Conservation (phyloP, 1,140 invertebrate species). For the Bilobella aurantiaca region DNA sequence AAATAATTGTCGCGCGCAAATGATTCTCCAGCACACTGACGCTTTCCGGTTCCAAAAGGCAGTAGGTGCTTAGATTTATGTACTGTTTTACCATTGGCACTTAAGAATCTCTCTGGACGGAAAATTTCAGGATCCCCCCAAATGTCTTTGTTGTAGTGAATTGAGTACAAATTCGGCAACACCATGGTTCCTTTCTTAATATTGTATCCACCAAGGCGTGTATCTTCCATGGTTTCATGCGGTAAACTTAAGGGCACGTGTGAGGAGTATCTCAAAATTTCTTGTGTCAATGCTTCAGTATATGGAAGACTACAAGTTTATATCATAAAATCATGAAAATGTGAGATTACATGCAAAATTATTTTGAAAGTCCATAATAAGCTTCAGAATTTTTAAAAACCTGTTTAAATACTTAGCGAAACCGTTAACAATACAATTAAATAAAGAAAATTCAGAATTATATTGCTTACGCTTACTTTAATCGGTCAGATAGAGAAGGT, state of each 20-base stretch:
- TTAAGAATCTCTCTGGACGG: conserved; percentile 43
- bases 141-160: conserved; percentile 38
- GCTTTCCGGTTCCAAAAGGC: conserved; percentile 13
- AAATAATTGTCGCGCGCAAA: conserved; percentile 5
- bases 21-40: conserved; percentile 12
- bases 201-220: conserved; percentile 35
- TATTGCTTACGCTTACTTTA: too few relatives aligned
- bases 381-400: too few relatives aligned
- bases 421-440: too few relatives aligned
- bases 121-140: conserved; percentile 43
- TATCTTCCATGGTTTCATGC: conserved; percentile 21
- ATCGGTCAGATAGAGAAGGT: conserved; percentile 57
- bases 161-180: conserved; percentile 40
- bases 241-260: background rate
- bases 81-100: conserved; percentile 15
- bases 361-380: background rate
- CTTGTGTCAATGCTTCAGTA: conserved; percentile 20
- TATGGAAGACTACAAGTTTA: conserved; percentile 39
- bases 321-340: conserved; percentile 30
- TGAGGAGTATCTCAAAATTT: conserved; percentile 7
- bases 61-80: conserved; percentile 4
- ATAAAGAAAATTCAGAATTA: too few relatives aligned
- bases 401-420: too few relatives aligned
- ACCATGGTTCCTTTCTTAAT: conserved; percentile 40
- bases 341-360: conserved; percentile 34